Conservation (phyloP, 2,888 invertebrate genomes). For the Girardia tigrina region DNA sequence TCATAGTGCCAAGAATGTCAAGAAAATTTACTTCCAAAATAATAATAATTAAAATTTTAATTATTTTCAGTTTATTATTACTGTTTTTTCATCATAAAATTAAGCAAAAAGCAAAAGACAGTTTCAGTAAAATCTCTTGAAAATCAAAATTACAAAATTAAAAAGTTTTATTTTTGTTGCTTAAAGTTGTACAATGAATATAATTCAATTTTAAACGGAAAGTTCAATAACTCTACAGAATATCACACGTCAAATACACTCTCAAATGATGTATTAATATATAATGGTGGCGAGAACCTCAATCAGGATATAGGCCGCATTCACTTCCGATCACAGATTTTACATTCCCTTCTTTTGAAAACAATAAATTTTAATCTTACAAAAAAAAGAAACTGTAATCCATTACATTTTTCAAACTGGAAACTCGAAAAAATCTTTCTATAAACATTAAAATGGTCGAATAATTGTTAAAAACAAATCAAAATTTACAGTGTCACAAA, state of each 20-base stretch:
- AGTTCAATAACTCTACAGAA: not conserved
- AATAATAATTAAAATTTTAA: too few species aligned
- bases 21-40: too few species aligned
- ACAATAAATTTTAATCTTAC: slow-evolving; percentile 6
- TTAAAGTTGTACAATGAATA: not conserved
- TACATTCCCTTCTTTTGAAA: not conserved
- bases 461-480: not conserved
- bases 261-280: not conserved
- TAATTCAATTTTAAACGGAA: not conserved
- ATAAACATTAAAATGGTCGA: slow-evolving; percentile 4
- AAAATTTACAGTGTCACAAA: not conserved
- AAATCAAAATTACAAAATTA: too few species aligned
- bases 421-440: not conserved
- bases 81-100: too few species aligned
- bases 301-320: not conserved
- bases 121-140: too few species aligned
- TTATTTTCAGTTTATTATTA: too few species aligned
- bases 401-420: not conserved
- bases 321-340: not conserved
- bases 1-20: too few species aligned
- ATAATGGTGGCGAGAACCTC: not conserved
- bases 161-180: not conserved
- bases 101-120: too few species aligned
- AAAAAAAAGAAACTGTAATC: not conserved
- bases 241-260: not conserved